Evolutionary conservation across 2,797 vertebrate genomes (phyloP).

Genomic region (Coccyzus lansbergi): DNA sequence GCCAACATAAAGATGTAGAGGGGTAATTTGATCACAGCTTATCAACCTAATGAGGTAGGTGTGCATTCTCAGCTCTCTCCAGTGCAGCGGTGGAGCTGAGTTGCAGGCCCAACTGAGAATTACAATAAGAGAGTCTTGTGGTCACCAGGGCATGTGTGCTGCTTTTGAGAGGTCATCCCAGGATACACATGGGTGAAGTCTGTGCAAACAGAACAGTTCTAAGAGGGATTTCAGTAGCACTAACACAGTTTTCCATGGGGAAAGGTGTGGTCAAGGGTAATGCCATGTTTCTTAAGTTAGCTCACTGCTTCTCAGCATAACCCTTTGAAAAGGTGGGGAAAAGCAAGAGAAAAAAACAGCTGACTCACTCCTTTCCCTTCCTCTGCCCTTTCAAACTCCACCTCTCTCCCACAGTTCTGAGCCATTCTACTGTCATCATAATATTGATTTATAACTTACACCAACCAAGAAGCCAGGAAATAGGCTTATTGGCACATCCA

Average conservation of each 20-base stretch:
- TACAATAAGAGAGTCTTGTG: neutral
- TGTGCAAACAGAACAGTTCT: neutral
- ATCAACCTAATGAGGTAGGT: neutral
- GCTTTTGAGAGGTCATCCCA: neutral
- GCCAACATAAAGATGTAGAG: neutral
- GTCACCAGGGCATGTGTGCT: neutral
- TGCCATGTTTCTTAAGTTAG: neutral
- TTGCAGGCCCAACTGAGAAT: neutral
- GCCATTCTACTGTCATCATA: neutral
- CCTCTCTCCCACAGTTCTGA: neutral
- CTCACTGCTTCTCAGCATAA: neutral
- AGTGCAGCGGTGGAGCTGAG: fast-evolving
- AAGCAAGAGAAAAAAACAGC: neutral
- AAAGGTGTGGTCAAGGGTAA: slow-evolving; percentile 7
- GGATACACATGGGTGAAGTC: neutral
- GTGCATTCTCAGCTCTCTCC: neutral
- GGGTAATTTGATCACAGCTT: neutral
- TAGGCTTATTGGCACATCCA: neutral
- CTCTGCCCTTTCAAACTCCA: neutral
- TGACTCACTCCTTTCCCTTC: fast-evolving
- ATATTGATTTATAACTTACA: neutral
- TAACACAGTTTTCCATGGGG: slow-evolving; percentile 1
- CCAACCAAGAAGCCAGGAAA: neutral
- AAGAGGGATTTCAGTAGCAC: neutral
- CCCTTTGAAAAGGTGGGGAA: neutral